Percentiles rank a stretch among this genome's conserved stretches.
These are phyloP conservation scores for Octodonta nipae DNA, from an alignment of 2,888 invertebrate species.

Conservation along the genomic window DNA sequence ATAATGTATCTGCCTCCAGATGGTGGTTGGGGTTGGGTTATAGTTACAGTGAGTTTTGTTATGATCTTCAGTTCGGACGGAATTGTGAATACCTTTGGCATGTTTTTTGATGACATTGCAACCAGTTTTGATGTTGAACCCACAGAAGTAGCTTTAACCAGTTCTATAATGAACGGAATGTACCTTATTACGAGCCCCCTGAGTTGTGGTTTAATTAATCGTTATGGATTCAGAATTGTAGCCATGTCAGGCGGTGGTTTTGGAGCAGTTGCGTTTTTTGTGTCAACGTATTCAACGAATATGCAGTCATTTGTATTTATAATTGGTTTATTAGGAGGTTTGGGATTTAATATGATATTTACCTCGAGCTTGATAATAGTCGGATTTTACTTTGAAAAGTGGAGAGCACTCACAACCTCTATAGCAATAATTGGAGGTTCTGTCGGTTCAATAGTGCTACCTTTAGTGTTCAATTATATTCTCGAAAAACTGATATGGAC, in stretches of 20 bases:
- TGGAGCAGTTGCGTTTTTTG: slow-evolving; percentile 16
- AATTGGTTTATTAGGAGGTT: slow-evolving; percentile 26
- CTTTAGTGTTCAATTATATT: too few relatives aligned
- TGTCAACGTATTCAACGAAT: slow-evolving; percentile 16
- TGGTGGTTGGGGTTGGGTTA: slow-evolving; percentile 50
- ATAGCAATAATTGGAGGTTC: too few relatives aligned
- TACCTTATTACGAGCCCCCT: slow-evolving; percentile 27
- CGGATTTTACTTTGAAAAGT: slow-evolving; percentile 64
- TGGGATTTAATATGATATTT: slow-evolving; percentile 56
- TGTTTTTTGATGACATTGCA: slow-evolving; percentile 35
- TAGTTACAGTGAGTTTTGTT: slow-evolving; percentile 42
- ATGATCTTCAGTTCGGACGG: slow-evolving; percentile 47
- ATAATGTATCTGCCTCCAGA: slow-evolving; percentile 45
- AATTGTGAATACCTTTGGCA: slow-evolving; percentile 44
- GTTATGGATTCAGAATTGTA: slow-evolving; percentile 27
- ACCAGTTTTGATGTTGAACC: slow-evolving; percentile 17
- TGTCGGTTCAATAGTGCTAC: too few relatives aligned
- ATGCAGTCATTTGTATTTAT: slow-evolving; percentile 18
- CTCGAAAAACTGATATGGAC: too few relatives aligned
- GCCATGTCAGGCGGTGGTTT: slow-evolving; percentile 22
- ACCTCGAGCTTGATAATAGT: slow-evolving; percentile 56
- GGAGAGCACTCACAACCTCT: too few relatives aligned
- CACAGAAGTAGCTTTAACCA: slow-evolving; percentile 21
- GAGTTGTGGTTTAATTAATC: slow-evolving; percentile 26
- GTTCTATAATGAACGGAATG: slow-evolving; percentile 25